Conservation (phyloP, 2,888 invertebrate genomes). For the Pandemis heparana region DNA sequence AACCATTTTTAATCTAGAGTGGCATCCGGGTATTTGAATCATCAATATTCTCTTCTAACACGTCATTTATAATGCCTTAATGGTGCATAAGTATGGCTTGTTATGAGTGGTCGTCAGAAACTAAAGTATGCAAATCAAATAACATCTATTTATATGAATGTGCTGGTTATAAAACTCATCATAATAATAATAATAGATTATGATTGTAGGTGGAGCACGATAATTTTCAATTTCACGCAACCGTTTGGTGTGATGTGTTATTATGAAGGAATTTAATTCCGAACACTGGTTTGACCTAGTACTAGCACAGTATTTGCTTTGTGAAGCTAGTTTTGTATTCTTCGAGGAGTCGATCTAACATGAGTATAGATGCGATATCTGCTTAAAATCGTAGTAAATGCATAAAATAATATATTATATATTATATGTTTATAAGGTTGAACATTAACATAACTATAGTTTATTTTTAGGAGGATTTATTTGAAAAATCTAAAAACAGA, state of each 20-base stretch:
- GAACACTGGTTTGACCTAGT: slow-evolving; percentile 23
- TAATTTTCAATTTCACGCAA: slow-evolving; percentile 43
- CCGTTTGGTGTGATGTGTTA: slow-evolving; percentile 32
- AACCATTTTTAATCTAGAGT: slow-evolving; percentile 19
- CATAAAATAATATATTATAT: not conserved
- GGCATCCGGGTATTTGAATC: slow-evolving; percentile 37
- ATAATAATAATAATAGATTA: slow-evolving; percentile 34
- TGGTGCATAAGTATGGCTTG: slow-evolving; percentile 26
- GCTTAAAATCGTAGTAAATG: not conserved
- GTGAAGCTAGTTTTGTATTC: not conserved
- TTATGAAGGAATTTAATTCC: slow-evolving; percentile 31
- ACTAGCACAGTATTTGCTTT: not conserved
- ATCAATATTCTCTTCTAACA: slow-evolving; percentile 21
- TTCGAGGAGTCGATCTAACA: not conserved
- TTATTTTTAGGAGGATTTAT: not conserved
- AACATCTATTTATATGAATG: slow-evolving; percentile 32
- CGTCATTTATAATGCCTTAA: slow-evolving; percentile 26
- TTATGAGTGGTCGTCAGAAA: slow-evolving; percentile 33
- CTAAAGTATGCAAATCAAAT: slow-evolving; percentile 35
- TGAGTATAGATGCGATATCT: not conserved
- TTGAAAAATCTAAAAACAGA: slow-evolving; percentile 5
- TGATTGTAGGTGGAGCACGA: slow-evolving; percentile 30
- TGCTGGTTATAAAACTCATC: slow-evolving; percentile 31
- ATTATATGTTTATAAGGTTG: not conserved
- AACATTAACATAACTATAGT: not conserved